A percentile compares a stretch with the other conserved stretches of the same genome.
Conservation (phyloP, 1,140 invertebrate species). For the Amphibalanus amphitrite region DNA sequence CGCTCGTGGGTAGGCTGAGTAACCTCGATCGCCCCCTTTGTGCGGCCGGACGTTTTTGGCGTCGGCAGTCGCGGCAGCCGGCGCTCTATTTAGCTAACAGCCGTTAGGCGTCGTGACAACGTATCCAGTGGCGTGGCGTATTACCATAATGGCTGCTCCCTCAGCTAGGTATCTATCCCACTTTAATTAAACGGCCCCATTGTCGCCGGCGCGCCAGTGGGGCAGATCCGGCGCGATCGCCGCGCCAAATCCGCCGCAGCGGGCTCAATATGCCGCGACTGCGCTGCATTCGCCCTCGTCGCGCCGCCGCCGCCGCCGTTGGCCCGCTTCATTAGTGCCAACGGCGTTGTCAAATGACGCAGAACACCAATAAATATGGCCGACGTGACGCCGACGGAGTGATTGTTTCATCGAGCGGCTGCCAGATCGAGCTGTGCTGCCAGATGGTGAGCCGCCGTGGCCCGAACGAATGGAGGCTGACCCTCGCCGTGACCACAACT, state of each 20-base stretch:
- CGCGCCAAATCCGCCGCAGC: not conserved
- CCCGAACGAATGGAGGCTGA: not conserved
- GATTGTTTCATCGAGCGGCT: not conserved
- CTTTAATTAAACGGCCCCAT: not conserved
- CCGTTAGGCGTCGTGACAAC: not conserved
- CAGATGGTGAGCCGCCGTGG: too few relatives aligned
- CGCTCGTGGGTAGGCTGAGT: too few relatives aligned
- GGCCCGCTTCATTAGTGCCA: not conserved
- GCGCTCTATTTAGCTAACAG: not conserved
- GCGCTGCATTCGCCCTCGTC: too few relatives aligned
- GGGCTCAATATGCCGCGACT: too few relatives aligned
- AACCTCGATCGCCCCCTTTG: too few relatives aligned
- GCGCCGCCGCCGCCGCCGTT: too few relatives aligned
- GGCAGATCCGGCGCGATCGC: not conserved
- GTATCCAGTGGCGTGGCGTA: not conserved
- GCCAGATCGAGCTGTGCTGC: not conserved
- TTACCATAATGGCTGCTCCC: not conserved
- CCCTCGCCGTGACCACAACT: too few relatives aligned
- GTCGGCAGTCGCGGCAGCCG: too few relatives aligned
- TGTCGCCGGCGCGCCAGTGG: not conserved
- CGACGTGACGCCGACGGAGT: not conserved
- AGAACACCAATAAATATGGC: constrained; percentile 1
- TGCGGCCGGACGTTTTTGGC: too few relatives aligned
- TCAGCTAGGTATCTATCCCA: not conserved
- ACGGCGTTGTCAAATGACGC: not conserved